A percentile compares a stretch with the other conserved stretches of the same genome.
Evolutionary conservation across 2,888 invertebrate genomes (phyloP).

Genomic region (Suillia variegata): DNA sequence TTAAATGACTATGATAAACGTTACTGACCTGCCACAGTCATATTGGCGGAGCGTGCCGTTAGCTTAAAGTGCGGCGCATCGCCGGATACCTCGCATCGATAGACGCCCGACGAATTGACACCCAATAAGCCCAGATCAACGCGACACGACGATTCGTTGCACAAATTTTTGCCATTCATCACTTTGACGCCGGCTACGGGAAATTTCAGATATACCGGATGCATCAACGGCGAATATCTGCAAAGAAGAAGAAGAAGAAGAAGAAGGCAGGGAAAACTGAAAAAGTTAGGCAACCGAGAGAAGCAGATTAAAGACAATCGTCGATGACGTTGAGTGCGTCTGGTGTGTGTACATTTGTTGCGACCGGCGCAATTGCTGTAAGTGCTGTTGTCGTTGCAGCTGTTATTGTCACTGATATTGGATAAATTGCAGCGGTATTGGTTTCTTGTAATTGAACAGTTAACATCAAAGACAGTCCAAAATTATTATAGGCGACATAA

Average conservation of each 20-base stretch:
- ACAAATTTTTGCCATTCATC: conserved; percentile 48
- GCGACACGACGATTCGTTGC: conserved; percentile 55
- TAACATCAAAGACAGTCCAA: too few relatives aligned
- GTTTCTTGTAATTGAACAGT: too few relatives aligned
- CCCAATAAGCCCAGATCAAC: conserved; percentile 53
- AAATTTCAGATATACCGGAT: conserved; percentile 51
- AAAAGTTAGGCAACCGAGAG: too few relatives aligned
- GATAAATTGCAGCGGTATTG: background rate
- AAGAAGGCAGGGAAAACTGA: too few relatives aligned
- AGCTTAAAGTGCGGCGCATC: conserved; percentile 67
- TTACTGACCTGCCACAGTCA: conserved; percentile 66
- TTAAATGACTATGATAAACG: too few relatives aligned
- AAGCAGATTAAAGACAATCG: too few relatives aligned
- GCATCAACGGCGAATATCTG: conserved; percentile 57
- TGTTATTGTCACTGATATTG: background rate
- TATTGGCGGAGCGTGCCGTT: conserved; percentile 64
- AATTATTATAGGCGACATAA: too few relatives aligned
- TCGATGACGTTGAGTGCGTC: background rate
- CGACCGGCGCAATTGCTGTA: background rate
- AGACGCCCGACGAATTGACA: conserved; percentile 62
- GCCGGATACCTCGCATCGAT: conserved; percentile 68
- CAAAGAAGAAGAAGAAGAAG: conserved; percentile 9
- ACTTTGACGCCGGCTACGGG: conserved; percentile 51
- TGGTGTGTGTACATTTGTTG: background rate
- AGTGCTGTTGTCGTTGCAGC: background rate